Evolutionary conservation across 1,140 invertebrate species (phyloP).

Genomic region (Drosophila navojoa): DNA sequence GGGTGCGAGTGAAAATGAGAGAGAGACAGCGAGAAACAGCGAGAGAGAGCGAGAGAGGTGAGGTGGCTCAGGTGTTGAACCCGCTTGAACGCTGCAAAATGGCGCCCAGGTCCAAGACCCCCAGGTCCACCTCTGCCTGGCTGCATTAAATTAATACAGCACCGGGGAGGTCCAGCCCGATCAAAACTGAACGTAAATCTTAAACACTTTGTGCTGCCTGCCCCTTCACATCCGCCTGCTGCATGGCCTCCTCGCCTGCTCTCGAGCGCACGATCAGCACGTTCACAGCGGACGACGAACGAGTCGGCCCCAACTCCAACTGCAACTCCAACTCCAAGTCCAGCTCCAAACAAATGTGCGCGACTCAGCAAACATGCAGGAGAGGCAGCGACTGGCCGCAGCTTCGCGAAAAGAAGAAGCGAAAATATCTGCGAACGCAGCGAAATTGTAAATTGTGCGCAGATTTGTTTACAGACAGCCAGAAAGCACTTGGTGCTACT

Average conservation of each 20-base stretch:
- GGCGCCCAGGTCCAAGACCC: constrained; percentile 44
- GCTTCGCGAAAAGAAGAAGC: constrained; percentile 9
- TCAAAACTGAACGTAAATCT: constrained; percentile 83
- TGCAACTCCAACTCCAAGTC: background rate
- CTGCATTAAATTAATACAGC: constrained; percentile 68
- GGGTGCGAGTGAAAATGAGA: constrained; percentile 2
- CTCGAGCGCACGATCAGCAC: constrained; percentile 80
- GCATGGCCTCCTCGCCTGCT: constrained; percentile 27
- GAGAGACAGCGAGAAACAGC: constrained; percentile 20
- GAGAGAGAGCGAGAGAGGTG: constrained; percentile 22
- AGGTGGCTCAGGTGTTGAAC: constrained; percentile 68
- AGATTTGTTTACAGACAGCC: constrained; percentile 77
- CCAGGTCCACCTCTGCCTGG: constrained; percentile 33
- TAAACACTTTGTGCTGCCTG: constrained; percentile 56
- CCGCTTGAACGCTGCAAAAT: constrained; percentile 57
- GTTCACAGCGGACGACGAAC: constrained; percentile 49
- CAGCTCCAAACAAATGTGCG: constrained; percentile 64
- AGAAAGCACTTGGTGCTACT: constrained; percentile 22
- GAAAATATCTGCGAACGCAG: constrained; percentile 70
- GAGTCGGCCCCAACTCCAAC: background rate
- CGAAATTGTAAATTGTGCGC: constrained; percentile 65
- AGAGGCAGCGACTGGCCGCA: constrained; percentile 29
- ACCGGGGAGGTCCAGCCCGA: constrained; percentile 77
- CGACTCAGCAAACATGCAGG: constrained; percentile 70
- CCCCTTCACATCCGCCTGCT: background rate